Base-by-base conservation (phyloP, 1,140 invertebrate species). In the Eufriesea mexicana region DNA sequence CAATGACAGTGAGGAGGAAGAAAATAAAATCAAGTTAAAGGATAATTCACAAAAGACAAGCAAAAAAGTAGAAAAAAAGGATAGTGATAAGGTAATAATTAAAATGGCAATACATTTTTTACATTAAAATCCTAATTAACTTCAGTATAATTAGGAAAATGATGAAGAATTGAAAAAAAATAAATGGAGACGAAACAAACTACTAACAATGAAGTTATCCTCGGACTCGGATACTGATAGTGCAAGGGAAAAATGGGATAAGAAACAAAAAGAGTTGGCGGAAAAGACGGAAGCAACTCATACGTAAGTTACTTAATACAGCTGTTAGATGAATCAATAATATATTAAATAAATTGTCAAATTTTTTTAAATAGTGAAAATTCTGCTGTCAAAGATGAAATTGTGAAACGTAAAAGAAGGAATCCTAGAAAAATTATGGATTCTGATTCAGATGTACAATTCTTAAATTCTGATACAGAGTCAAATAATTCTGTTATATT, bases 401-500 rank as follows among this genome's bases (percentile, higher is more conserved):
- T 86, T 79, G 51, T 61, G 16, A 86, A 79, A 72, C 66, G 76
- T 5, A 90, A 68, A 89, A 90, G 78, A 74, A 87, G 78, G 55
- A 82, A 7, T 16, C 59, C 88, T 71, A 79, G 88, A 84, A 89
- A 86, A 81, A 79, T 93, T 14, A 20, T 93, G 0, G 89, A 91
- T 83, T 94, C 93, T 9, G 93, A 94, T 87, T 93, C 93, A 14
- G 93, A 94, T 75, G 23, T 84, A 10, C 88, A 90, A 54, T 5
- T 86, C 10, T 83, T 85, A 9, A 75, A 89, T 54, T 73, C 47
- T 5, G 84, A 87, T 61, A 84, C 85, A 2, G 79, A 87, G 14
- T 84, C 84, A 12, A 78, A 86, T 49, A 73, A 16, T 7, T 86
- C 73, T 47, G 14, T 47, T 8, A 12, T 16, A 79, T 20, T 28